Conservation (phyloP, 2,888 invertebrate species). For the Eupsilia transversa region DNA sequence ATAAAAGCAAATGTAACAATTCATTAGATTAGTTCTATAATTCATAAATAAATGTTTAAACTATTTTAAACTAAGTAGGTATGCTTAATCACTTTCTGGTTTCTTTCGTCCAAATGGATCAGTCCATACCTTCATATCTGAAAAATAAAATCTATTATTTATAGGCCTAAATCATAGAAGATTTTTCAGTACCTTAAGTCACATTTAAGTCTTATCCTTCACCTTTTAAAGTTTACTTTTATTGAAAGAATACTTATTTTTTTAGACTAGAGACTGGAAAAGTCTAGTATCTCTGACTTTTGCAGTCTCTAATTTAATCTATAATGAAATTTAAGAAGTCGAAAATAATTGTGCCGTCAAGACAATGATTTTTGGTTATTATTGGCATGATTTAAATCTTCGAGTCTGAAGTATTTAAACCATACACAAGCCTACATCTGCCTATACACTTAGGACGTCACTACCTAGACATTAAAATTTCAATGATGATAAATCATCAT, state of each 20-base stretch:
- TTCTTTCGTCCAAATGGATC: slow-evolving; percentile 91
- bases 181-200: not conserved
- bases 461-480: no score
- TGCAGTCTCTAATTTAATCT: no score
- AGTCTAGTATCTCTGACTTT: no score
- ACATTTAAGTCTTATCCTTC: no score
- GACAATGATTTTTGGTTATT: no score
- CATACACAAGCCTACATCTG: not conserved
- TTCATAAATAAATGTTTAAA: slow-evolving; percentile 56
- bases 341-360: no score
- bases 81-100: slow-evolving; percentile 74
- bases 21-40: slow-evolving; percentile 56
- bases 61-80: slow-evolving; percentile 54
- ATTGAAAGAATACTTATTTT: not conserved
- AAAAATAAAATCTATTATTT: slow-evolving; percentile 66
- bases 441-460: no score
- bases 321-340: no score
- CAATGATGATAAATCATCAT: no score
- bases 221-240: not conserved
- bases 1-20: slow-evolving; percentile 45
- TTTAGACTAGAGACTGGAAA: not conserved
- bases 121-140: slow-evolving; percentile 92
- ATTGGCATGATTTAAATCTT: no score
- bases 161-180: not conserved
- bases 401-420: not conserved